Evolutionary conservation across 2,113 vertebrate species (phyloP).

Genomic region (Orientallactaga bullata): DNA sequence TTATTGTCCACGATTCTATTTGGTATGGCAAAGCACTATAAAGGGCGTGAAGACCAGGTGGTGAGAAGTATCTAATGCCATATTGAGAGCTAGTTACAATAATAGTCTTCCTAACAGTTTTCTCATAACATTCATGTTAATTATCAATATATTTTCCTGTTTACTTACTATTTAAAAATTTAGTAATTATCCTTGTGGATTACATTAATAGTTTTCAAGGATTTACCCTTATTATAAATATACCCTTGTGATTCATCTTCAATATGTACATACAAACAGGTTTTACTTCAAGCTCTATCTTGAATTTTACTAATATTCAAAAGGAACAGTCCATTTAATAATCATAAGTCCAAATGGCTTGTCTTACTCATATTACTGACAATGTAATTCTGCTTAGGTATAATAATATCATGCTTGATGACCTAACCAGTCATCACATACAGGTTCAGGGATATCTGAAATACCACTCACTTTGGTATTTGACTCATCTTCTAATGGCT

Average conservation of each 20-base stretch:
- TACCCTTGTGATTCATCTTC: conserved; percentile 22
- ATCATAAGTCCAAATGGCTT: conserved; percentile 21
- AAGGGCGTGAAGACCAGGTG: background rate
- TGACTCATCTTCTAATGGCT: background rate
- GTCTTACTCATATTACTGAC: background rate
- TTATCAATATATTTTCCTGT: background rate
- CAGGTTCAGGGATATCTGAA: background rate
- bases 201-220: conserved; percentile 40
- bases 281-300: background rate
- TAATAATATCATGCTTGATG: background rate
- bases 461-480: background rate
- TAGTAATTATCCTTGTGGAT: background rate
- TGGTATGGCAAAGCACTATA: background rate
- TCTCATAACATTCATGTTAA: background rate
- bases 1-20: background rate
- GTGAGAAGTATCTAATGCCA: rapidly evolving
- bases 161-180: conserved; percentile 19
- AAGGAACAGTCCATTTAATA: conserved; percentile 32
- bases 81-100: background rate
- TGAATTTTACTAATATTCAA: conserved; percentile 20
- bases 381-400: conserved; percentile 10
- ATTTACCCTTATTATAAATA: background rate
- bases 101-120: background rate
- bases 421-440: background rate
- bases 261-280: background rate